Conservation (phyloP, 2,113 vertebrate species). For the Rhabdornis inornatus region DNA sequence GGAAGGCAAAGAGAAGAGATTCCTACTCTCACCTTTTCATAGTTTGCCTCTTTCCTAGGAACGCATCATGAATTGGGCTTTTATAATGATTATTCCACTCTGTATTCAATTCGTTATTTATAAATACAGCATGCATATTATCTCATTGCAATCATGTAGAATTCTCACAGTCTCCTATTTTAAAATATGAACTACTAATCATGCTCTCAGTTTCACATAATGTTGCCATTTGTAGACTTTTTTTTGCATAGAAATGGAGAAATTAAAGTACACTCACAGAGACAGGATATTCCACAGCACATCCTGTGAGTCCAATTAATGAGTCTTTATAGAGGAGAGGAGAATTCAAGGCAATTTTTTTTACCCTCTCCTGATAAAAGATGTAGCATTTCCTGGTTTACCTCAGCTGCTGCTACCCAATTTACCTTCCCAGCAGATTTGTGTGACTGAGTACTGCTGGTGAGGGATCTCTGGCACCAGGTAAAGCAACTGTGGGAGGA, state of each 20-base stretch:
- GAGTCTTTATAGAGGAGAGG: neutral
- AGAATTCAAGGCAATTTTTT: neutral
- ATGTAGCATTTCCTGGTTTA: fast-evolving
- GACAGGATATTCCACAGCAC: neutral
- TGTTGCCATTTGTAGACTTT: slow-evolving; percentile 15
- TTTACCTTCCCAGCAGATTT: neutral
- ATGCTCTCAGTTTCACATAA: neutral
- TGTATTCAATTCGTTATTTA: slow-evolving; percentile 17
- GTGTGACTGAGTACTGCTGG: neutral
- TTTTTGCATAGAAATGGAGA: slow-evolving; percentile 51
- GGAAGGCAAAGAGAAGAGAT: neutral
- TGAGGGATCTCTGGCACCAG: neutral
- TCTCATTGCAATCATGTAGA: neutral
- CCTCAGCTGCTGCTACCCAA: neutral
- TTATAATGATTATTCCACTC: slow-evolving; percentile 22
- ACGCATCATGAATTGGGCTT: neutral
- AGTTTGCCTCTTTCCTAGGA: neutral
- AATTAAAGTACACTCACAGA: neutral
- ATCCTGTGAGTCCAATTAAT: neutral
- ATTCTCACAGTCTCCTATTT: slow-evolving; percentile 13
- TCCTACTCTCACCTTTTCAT: neutral
- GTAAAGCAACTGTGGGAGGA: neutral
- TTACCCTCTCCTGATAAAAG: neutral
- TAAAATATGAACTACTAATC: slow-evolving; percentile 17
- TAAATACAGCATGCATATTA: neutral